phyloP scores from a whole-genome alignment of 2,888 invertebrate genomes.

The Amiota communis region DNA sequence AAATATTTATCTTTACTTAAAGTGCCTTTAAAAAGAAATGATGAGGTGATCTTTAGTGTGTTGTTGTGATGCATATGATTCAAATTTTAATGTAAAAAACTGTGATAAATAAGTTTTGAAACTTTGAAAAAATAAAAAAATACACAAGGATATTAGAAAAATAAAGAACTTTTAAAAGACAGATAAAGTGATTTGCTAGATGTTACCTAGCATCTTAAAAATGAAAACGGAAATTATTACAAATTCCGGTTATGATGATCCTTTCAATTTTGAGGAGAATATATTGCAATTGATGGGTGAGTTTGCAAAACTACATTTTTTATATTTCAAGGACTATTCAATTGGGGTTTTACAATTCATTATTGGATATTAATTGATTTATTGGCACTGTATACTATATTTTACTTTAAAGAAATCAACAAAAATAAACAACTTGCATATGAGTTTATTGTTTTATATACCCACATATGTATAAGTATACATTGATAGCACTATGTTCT shows the following conservation, averaged over 20 bases:
- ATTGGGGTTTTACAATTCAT: no score
- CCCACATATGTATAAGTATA: no score
- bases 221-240: conserved; percentile 72
- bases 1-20: conserved; percentile 63
- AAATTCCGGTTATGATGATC: conserved; percentile 68
- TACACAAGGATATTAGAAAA: conserved; percentile 37
- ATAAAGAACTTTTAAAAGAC: neutral
- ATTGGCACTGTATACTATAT: no score
- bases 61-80: neutral
- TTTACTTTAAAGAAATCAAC: no score
- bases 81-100: neutral
- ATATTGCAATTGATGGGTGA: conserved; percentile 71
- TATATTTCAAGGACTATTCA: no score
- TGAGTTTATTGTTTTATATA: no score
- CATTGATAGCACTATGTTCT: no score
- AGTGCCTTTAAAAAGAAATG: conserved; percentile 37
- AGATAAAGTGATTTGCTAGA: conserved; percentile 39
- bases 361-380: no score
- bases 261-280: conserved; percentile 70
- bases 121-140: conserved; percentile 49
- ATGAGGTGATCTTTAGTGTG: conserved; percentile 16
- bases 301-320: conserved; percentile 31
- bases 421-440: no score
- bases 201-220: conserved; percentile 68
- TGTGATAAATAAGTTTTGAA: neutral